Evolutionary conservation across 2,888 invertebrate genomes (phyloP), one percentile per base, ranked within the genome.

Genomic region (Caenorhabditis sp.): DNA sequence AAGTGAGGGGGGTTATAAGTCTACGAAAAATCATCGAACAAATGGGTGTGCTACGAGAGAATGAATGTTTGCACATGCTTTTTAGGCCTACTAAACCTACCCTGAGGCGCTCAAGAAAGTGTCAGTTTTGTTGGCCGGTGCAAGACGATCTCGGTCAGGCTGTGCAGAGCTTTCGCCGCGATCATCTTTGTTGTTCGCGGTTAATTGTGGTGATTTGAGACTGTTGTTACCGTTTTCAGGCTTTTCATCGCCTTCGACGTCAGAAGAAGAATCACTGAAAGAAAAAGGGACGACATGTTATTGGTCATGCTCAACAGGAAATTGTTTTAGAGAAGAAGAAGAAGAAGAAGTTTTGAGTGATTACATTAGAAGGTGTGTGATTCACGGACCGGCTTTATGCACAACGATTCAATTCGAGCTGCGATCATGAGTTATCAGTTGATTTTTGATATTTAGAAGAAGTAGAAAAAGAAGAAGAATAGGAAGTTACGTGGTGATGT

Each of bases 261-360:
- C 78, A n/a, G 78, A 72, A n/a, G 78, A 72, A 62, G 78, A 72
- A 24, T 78, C 78, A 78, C 78, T 78, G 66, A 66, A 77, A 70
- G 66, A 71, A 71, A 35, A 58, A 15, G 17, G 56, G 45, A 58
- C 56, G 30, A 61, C 61, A 9, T 61, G 35, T 37, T 46, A 52
- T 58, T 70, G 27, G 24, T 58, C 65, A 65, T 73, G 72, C 72
- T 63, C n/a, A 35, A 62, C 62, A 62, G 62, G 62, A 61, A 71
- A 71, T 46, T 56, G 27, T 27, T 39, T 22, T 53, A 13, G 52
- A 35, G 17, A 9, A 52, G 17, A 46, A 45, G 20, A 45, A 45
- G 24, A 11, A 11, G 41, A 41, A 68, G 66, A 68, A 68, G 58
- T 50, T 68, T 50, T 45, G 20, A 37, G 43, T 17, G 46, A 39